Evolutionary conservation across 2,113 vertebrate genomes (phyloP).

Genomic region (Nycticorax nycticorax): DNA sequence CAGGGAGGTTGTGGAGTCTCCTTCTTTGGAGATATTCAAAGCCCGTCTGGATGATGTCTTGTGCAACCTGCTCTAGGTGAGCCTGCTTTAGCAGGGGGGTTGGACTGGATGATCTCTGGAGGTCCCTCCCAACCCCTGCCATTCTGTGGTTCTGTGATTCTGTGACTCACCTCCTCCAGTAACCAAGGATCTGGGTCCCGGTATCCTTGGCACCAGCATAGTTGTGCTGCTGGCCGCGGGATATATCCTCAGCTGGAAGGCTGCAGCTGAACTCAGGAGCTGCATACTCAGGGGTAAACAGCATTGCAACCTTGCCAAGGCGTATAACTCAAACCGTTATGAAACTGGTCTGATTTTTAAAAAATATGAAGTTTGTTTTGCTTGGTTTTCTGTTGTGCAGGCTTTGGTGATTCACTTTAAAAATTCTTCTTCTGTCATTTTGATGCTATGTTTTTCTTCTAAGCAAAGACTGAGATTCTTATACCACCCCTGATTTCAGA

Average conservation of each 20-base stretch:
- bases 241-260: background rate
- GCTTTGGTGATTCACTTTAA: background rate
- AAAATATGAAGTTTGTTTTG: background rate
- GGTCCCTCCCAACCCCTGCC: too few relatives aligned
- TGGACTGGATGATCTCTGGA: too few relatives aligned
- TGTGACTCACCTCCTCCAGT: background rate
- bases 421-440: background rate
- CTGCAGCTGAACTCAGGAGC: background rate
- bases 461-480: background rate
- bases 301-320: background rate
- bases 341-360: background rate
- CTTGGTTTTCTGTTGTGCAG: background rate
- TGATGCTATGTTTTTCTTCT: background rate
- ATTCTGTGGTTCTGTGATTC: too few relatives aligned
- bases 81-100: too few relatives aligned
- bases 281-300: background rate
- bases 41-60: too few relatives aligned
- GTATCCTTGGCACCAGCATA: rapidly evolving
- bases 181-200: background rate
- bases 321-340: background rate
- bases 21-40: too few relatives aligned
- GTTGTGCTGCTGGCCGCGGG: background rate
- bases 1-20: too few relatives aligned
- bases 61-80: too few relatives aligned
- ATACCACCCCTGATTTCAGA: background rate